Evolutionary conservation across 2,888 invertebrate genomes (phyloP).

Genomic region (Caprella mutica): DNA sequence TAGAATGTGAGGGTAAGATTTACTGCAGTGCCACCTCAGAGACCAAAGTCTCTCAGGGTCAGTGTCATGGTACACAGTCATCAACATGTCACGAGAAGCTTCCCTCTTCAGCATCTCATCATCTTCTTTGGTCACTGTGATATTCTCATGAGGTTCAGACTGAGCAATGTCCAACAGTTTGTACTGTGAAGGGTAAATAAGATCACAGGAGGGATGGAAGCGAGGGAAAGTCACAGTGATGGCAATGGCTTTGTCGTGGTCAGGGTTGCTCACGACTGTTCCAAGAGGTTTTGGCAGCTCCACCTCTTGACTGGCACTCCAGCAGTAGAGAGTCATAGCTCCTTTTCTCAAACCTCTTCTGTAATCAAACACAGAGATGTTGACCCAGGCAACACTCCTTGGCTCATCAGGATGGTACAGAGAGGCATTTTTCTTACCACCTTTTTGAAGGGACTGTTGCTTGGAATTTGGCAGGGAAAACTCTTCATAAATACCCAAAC

Average conservation of each 20-base stretch:
- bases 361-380: slow-evolving; percentile 84
- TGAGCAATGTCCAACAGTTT: slow-evolving; percentile 46
- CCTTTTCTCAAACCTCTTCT: slow-evolving; percentile 71
- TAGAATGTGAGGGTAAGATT: slow-evolving; percentile 61
- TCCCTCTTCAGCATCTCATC: slow-evolving; percentile 35
- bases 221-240: slow-evolving; percentile 54
- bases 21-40: slow-evolving; percentile 60
- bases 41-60: slow-evolving; percentile 73
- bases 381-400: slow-evolving; percentile 84
- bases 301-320: slow-evolving; percentile 48
- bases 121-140: too few relatives aligned
- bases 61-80: slow-evolving; percentile 29
- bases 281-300: slow-evolving; percentile 39
- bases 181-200: slow-evolving; percentile 66
- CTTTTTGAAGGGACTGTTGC: background rate
- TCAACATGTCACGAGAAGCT: slow-evolving; percentile 41
- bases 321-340: slow-evolving; percentile 69
- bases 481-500: slow-evolving; percentile 75
- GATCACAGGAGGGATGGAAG: slow-evolving; percentile 42
- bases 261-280: slow-evolving; percentile 79
- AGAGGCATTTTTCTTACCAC: background rate
- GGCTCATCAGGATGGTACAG: background rate
- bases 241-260: slow-evolving; percentile 67
- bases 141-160: background rate
- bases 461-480: slow-evolving; percentile 41